Conservation (phyloP, 2,113 vertebrate species). For the Bubo scandiacus region DNA sequence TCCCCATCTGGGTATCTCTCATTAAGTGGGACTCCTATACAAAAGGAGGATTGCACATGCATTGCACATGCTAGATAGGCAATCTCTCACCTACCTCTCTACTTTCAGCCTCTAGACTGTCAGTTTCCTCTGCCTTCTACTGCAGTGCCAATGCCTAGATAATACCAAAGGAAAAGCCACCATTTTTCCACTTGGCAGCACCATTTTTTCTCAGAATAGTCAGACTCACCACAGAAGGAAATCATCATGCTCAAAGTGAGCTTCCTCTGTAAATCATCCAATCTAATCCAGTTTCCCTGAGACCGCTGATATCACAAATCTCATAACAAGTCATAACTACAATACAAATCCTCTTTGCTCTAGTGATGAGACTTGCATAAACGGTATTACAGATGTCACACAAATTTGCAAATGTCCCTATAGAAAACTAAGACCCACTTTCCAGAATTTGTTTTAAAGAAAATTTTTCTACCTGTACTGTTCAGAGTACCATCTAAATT, state of each 20-base stretch:
- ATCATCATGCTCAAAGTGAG: background rate
- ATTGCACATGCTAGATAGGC: background rate
- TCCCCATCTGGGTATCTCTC: background rate
- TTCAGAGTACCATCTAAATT: background rate
- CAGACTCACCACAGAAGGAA: background rate
- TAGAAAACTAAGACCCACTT: constrained; percentile 8
- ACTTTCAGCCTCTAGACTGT: background rate
- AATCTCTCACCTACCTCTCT: background rate
- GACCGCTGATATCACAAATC: constrained; percentile 7
- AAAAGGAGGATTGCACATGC: background rate
- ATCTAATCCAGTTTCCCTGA: constrained; percentile 13
- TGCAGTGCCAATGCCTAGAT: background rate
- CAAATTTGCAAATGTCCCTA: background rate
- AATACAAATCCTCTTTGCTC: constrained; percentile 55
- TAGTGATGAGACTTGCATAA: constrained; percentile 18
- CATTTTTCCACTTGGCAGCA: background rate
- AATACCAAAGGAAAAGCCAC: background rate
- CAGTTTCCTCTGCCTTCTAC: background rate
- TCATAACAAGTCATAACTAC: constrained; percentile 16
- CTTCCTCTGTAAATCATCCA: background rate
- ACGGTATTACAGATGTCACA: background rate
- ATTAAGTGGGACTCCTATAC: background rate
- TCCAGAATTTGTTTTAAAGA: background rate
- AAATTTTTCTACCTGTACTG: background rate
- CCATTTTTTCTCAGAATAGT: background rate